These are phyloP conservation scores for Paramuricea clavata DNA, from an alignment of 92 coral and sea anemone species.

Conservation along the genomic window DNA sequence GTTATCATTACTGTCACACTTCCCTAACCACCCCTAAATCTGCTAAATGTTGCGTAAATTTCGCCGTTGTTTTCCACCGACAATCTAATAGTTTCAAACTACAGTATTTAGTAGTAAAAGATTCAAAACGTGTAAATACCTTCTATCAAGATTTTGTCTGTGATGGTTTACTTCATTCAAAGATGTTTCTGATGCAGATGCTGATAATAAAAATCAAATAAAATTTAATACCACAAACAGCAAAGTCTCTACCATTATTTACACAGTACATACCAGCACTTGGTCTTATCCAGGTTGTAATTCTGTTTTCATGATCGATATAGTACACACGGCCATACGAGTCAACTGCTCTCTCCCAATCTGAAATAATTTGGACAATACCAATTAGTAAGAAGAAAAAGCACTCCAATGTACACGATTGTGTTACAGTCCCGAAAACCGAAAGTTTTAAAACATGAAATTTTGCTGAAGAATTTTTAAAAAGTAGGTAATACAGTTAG, in stretches of 20 bases:
- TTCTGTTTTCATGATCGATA: slow-evolving; percentile 91
- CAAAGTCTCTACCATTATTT: background rate
- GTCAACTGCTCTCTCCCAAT: slow-evolving; percentile 98
- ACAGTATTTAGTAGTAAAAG: background rate
- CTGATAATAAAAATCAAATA: slow-evolving; percentile 46
- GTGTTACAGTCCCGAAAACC: no score
- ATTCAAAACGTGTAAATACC: no score
- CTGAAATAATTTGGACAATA: slow-evolving; percentile 56
- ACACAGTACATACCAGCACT: slow-evolving; percentile 71
- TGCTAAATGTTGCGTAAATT: no score
- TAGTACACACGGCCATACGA: slow-evolving; percentile 96
- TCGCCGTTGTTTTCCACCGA: no score
- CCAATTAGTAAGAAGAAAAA: background rate
- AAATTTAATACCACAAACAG: background rate
- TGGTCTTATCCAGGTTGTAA: slow-evolving; percentile 95
- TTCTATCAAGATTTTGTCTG: slow-evolving; percentile 96
- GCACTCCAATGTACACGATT: no score
- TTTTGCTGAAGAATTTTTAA: no score
- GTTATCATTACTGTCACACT: no score
- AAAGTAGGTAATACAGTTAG: no score
- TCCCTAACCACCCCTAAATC: no score
- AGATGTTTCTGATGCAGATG: slow-evolving; percentile 83
- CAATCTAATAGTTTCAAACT: no score
- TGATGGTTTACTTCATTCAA: slow-evolving; percentile 96
- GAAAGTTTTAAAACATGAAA: no score